Conservation (phyloP, 1,140 invertebrate species). For the Neodiprion lecontei region DNA sequence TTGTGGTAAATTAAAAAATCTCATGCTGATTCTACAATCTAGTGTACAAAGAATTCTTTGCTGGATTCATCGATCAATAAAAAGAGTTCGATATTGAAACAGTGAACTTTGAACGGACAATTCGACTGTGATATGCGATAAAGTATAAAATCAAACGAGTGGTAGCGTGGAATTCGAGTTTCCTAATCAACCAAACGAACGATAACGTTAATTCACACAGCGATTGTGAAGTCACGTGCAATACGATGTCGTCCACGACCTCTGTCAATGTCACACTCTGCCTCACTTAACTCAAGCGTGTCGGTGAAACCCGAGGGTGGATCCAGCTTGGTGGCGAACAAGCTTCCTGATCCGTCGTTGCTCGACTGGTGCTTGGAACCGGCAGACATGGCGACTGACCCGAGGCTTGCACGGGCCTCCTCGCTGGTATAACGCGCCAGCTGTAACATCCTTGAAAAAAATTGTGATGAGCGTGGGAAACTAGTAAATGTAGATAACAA, state of each 20-base stretch:
- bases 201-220: slow-evolving; percentile 51
- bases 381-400: slow-evolving; percentile 57
- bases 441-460: slow-evolving; percentile 55
- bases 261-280: slow-evolving; percentile 60
- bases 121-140: too few species aligned
- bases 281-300: slow-evolving; percentile 65
- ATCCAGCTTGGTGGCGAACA: slow-evolving; percentile 67
- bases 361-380: slow-evolving; percentile 61
- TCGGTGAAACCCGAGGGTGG: slow-evolving; percentile 67
- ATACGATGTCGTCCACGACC: slow-evolving; percentile 40
- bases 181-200: too few species aligned
- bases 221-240: slow-evolving; percentile 59
- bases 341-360: slow-evolving; percentile 61
- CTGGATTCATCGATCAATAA: too few species aligned
- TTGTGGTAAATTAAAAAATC: too few species aligned
- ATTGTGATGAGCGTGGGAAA: background rate
- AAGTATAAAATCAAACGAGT: too few species aligned
- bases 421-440: slow-evolving; percentile 61
- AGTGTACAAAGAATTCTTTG: too few species aligned
- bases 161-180: too few species aligned
- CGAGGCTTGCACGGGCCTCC: slow-evolving; percentile 61
- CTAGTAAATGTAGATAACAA: too few species aligned
- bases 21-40: too few species aligned
- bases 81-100: too few species aligned
- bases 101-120: too few species aligned